Conservation (phyloP, 2,797 vertebrate species). For the Pachyuromys duprasi region DNA sequence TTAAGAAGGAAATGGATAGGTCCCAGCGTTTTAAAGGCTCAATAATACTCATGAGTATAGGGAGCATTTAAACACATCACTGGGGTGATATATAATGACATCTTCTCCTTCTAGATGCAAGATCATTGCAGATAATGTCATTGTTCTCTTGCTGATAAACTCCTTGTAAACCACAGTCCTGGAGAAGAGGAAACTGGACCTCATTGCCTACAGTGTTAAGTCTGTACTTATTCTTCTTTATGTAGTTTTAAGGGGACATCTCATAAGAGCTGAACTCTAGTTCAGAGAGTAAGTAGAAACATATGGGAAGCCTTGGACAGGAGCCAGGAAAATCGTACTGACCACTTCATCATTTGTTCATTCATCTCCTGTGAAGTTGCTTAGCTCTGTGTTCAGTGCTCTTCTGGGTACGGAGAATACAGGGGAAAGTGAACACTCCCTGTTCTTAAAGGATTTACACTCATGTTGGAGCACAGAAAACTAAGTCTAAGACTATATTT, state of each 20-base stretch:
- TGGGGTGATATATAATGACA: neutral
- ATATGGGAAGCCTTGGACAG: neutral
- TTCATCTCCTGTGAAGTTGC: neutral
- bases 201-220: neutral
- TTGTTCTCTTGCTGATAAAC: neutral
- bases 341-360: neutral
- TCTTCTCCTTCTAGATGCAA: neutral
- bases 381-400: neutral
- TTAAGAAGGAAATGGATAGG: neutral
- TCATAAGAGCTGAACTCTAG: neutral
- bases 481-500: neutral
- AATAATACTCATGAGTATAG: neutral
- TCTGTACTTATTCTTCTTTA: neutral
- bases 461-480: neutral
- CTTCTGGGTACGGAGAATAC: neutral
- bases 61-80: neutral
- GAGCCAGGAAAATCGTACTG: neutral
- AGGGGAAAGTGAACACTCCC: neutral
- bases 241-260: neutral
- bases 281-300: conserved; percentile 27
- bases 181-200: neutral
- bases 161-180: neutral
- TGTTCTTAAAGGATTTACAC: neutral
- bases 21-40: neutral
- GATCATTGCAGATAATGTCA: neutral